Evolutionary conservation across 2,888 invertebrate species (phyloP).

Genomic region (Drosophila peninsularis): DNA sequence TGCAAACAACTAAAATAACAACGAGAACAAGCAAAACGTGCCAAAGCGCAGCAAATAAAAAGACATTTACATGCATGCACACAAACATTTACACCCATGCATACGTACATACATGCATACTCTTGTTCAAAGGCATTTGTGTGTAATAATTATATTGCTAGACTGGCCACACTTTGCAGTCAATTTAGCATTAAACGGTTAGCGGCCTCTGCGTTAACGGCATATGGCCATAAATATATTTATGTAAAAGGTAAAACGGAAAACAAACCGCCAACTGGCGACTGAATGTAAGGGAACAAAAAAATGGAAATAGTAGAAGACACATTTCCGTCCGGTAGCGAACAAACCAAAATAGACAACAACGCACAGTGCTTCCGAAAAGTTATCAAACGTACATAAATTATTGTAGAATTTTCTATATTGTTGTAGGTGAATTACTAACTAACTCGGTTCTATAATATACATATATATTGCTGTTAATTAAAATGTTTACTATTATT

Average conservation of each 20-base stretch:
- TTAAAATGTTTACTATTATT: too few species aligned
- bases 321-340: slow-evolving; percentile 72
- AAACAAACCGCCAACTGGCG: slow-evolving; percentile 49
- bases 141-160: slow-evolving; percentile 46
- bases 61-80: slow-evolving; percentile 22
- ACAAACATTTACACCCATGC: slow-evolving; percentile 1
- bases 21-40: slow-evolving; percentile 61
- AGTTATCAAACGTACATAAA: background rate
- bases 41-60: slow-evolving; percentile 58
- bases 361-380: slow-evolving; percentile 43
- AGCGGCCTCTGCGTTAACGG: slow-evolving; percentile 54
- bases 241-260: slow-evolving; percentile 62
- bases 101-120: slow-evolving; percentile 1
- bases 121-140: background rate
- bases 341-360: slow-evolving; percentile 75
- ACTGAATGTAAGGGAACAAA: slow-evolving; percentile 33
- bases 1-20: slow-evolving; percentile 61
- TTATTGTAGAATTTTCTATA: background rate
- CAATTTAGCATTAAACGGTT: slow-evolving; percentile 74
- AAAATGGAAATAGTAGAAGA: slow-evolving; percentile 59
- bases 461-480: too few species aligned
- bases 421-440: background rate
- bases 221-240: slow-evolving; percentile 49
- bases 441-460: too few species aligned
- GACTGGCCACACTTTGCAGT: slow-evolving; percentile 60